These are phyloP conservation scores for Sarotherodon lohbergeri DNA, from an alignment of 2,113 vertebrate genomes.

Conservation along the genomic window DNA sequence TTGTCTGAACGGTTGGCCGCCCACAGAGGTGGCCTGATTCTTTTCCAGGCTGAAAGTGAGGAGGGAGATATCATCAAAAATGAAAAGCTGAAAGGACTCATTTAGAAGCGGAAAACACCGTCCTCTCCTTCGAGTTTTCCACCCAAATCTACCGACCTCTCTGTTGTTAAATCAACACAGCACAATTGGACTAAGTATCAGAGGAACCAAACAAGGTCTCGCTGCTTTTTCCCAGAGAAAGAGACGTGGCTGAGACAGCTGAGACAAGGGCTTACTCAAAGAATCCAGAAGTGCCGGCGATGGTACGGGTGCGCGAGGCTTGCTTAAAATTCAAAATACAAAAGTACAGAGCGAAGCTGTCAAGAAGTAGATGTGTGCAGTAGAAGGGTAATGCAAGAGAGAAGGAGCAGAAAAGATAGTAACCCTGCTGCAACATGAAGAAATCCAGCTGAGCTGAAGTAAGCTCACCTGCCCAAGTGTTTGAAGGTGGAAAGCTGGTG, in stretches of 20 bases:
- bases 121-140: not conserved
- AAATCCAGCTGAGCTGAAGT: conserved; percentile 3
- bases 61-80: not conserved
- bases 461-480: not conserved
- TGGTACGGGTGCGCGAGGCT: not conserved
- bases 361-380: conserved; percentile 18
- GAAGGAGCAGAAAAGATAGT: not conserved
- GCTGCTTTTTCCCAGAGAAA: not conserved
- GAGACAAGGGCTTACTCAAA: not conserved
- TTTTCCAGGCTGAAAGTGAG: rapidly evolving
- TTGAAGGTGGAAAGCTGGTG: not conserved
- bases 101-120: not conserved
- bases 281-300: not conserved
- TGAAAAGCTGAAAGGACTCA: rapidly evolving
- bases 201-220: not conserved
- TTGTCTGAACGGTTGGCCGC: not conserved
- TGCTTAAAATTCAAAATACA: conserved; percentile 28
- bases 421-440: conserved; percentile 23
- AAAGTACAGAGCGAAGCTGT: conserved; percentile 16
- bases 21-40: not conserved
- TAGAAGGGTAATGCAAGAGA: conserved; percentile 3
- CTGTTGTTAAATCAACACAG: not conserved
- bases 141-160: not conserved
- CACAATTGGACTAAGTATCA: not conserved
- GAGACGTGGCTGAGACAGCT: not conserved